Base-by-base conservation (phyloP, 37 sponge, comb jelly and placozoan species). In the Hexactinellida sp. region DNA sequence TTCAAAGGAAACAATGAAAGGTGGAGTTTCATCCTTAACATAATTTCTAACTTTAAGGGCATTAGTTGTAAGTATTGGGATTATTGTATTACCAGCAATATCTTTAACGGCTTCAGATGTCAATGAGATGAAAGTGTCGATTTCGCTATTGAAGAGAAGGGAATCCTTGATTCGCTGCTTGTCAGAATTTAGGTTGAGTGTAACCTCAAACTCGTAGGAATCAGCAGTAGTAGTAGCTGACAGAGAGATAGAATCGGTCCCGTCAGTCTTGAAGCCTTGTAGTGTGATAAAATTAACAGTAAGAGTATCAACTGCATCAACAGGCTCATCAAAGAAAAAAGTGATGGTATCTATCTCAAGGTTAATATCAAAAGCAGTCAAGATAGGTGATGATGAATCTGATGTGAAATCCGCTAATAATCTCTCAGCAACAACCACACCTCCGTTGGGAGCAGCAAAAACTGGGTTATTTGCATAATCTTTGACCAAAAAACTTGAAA, bases 401-500 rank as follows among this genome's bases (percentile, higher is more conserved):
- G 36, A 54, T 37, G 51, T 85, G 39, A 88, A 88, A 13, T 85
- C 82, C 0, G 38, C 51, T 36, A 89, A 89, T 13, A 85, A 51
- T 34, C 37, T 51, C 41, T 24, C 54, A 23, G 37, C 34, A 25
- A 37, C 54, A 37, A 63, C 54, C 1, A 23, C 71, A 9, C 63
- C n/a, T 3, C 83, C 37, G 19, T 86, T 35, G 10, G 76, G 37
- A 24, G 90, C 54, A 19, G 82, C 84, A 0, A 0, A 34, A 24
- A 92, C 86, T 3, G 55, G 41, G 86, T 95, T 95, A 0, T 90
- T 94, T 55, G 90, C 89, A 94, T 92, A 91, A 84, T 95, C 96
- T 9, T 28, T 41, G 19, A 93, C 39, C 55, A 93, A 90, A 0
- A 19, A 37, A 25, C 54, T 24, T 36, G 84, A 54, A 38, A 93